Conservation (phyloP, 2,113 vertebrate species). For the Mugil cephalus region DNA sequence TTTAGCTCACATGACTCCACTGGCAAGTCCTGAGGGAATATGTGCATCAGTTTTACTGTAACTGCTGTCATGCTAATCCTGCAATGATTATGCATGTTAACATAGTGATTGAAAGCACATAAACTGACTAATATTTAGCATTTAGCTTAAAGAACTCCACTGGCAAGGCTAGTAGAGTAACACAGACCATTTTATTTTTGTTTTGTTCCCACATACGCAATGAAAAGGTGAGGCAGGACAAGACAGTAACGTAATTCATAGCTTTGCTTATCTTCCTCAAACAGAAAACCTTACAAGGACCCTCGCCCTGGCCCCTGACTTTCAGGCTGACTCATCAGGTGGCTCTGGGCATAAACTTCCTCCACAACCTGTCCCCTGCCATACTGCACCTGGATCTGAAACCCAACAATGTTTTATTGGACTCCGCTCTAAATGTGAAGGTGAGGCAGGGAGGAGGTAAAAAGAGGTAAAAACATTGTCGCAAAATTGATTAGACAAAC, state of each 20-base stretch:
- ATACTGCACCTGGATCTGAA: conserved; percentile 86
- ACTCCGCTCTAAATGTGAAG: conserved; percentile 77
- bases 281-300: conserved; percentile 49
- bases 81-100: no score
- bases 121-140: no score
- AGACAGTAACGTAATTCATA: not conserved
- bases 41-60: no score
- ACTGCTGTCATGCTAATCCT: no score
- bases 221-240: not conserved
- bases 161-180: no score
- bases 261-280: not conserved
- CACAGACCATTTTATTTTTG: no score
- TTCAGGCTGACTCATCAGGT: conserved; percentile 83
- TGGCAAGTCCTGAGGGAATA: no score
- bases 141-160: no score
- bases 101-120: no score
- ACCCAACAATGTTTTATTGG: conserved; percentile 84
- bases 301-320: conserved; percentile 78
- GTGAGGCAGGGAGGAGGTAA: conserved; percentile 55
- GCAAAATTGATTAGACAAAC: no score
- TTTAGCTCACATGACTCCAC: no score
- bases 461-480: no score
- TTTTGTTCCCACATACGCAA: not conserved
- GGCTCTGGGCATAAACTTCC: conserved; percentile 87
- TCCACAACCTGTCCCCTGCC: conserved; percentile 78